phyloP scores from a whole-genome alignment of 2,797 vertebrate genomes.

The Triplophysa bombifrons region DNA sequence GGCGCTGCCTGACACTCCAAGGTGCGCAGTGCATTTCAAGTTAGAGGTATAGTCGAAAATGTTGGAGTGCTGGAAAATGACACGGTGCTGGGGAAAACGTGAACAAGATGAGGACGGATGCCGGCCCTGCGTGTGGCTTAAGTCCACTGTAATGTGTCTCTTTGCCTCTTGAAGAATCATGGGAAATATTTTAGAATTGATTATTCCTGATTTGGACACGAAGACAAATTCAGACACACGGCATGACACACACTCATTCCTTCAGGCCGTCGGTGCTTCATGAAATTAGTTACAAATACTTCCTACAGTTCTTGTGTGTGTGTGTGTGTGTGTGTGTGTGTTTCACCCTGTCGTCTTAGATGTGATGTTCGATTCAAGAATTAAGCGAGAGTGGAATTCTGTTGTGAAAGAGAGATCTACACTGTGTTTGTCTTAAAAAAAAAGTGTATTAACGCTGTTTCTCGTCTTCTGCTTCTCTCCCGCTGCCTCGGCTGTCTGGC shows the following conservation, averaged over 20 bases:
- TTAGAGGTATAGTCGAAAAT: constrained; percentile 56
- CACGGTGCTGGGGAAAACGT: constrained; percentile 57
- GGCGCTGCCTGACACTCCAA: constrained; percentile 67
- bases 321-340: constrained; percentile 44
- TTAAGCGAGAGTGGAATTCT: constrained; percentile 27
- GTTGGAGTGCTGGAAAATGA: constrained; percentile 61
- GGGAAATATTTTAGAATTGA: neutral
- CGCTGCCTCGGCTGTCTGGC: constrained; percentile 56
- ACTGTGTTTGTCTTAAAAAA: constrained; percentile 4
- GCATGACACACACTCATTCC: neutral
- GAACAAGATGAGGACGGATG: constrained; percentile 43
- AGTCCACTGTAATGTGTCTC: constrained; percentile 50
- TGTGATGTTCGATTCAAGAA: constrained; percentile 27
- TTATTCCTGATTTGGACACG: neutral
- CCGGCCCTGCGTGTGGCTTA: constrained; percentile 47
- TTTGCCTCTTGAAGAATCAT: constrained; percentile 39
- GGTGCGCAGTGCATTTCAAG: constrained; percentile 67
- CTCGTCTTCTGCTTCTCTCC: constrained; percentile 56
- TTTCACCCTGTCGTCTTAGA: constrained; percentile 47
- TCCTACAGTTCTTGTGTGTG: constrained; percentile 41
- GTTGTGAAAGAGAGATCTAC: constrained; percentile 4
- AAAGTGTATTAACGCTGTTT: constrained; percentile 72
- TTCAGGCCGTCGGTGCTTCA: neutral
- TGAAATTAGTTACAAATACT: constrained; percentile 23
- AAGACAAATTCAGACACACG: constrained; percentile 38